Evolutionary conservation across 2,888 invertebrate species (phyloP).

Genomic region (Brachylomia viminalis): DNA sequence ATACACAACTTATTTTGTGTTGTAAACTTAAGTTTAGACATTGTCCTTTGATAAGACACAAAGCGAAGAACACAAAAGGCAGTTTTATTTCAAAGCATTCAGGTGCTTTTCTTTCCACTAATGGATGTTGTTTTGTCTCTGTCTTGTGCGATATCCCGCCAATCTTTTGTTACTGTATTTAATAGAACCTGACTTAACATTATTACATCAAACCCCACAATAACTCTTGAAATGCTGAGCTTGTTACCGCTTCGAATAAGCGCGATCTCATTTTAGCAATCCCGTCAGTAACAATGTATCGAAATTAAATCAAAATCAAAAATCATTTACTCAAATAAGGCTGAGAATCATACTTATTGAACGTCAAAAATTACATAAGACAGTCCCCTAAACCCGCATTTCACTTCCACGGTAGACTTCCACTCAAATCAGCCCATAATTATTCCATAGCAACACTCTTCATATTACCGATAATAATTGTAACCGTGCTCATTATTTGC

Average conservation of each 20-base stretch:
- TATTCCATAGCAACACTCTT: neutral
- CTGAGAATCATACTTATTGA: neutral
- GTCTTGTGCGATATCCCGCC: neutral
- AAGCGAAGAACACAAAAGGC: too few relatives aligned
- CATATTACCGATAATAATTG: constrained; percentile 43
- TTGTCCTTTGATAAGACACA: too few relatives aligned
- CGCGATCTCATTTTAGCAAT: neutral
- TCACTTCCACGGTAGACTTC: neutral
- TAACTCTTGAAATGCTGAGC: too few relatives aligned
- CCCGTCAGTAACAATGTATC: neutral
- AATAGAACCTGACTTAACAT: neutral
- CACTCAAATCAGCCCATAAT: neutral
- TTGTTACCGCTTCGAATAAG: neutral
- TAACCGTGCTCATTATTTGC: constrained; percentile 61
- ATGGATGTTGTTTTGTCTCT: neutral
- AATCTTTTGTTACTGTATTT: neutral
- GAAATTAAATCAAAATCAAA: neutral
- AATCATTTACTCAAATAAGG: neutral
- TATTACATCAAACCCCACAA: neutral
- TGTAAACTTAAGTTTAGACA: too few relatives aligned
- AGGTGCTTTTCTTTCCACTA: neutral
- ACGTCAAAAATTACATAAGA: neutral
- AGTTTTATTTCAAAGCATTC: neutral
- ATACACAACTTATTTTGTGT: neutral
- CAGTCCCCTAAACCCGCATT: neutral